Conservation (phyloP, 2,888 invertebrate genomes). For the Drosophila anomalata region DNA sequence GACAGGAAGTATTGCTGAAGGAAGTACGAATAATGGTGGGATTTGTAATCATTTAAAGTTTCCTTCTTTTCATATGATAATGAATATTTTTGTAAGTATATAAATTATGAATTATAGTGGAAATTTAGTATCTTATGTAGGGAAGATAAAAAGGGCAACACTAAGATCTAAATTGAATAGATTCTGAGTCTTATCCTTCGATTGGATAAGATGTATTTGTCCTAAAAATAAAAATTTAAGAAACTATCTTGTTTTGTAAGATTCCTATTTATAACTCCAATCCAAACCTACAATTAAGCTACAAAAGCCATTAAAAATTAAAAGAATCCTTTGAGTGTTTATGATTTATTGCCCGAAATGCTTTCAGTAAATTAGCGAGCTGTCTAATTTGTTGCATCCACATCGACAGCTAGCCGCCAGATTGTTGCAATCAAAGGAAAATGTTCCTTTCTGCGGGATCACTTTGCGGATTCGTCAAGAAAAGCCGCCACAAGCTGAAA, state of each 20-base stretch:
- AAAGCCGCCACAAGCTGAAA: constrained; percentile 21
- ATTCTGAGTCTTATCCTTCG: not conserved
- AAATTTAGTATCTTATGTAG: not conserved
- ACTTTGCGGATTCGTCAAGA: constrained; percentile 32
- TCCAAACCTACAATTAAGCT: not conserved
- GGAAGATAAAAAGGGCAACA: not conserved
- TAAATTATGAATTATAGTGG: not conserved
- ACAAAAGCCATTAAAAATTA: not conserved
- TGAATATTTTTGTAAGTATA: not conserved
- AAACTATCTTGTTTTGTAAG: too few relatives aligned
- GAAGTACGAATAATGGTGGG: not conserved
- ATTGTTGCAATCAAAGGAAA: constrained; percentile 42
- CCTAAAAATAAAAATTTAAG: too few relatives aligned
- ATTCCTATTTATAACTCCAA: not conserved
- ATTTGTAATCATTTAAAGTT: not conserved
- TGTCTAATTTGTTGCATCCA: constrained; percentile 35
- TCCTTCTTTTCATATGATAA: not conserved
- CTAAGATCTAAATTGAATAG: too few relatives aligned
- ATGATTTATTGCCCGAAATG: constrained; percentile 37
- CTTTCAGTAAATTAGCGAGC: constrained; percentile 41
- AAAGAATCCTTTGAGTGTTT: constrained; percentile 5
- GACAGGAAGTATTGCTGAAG: constrained; percentile 1
- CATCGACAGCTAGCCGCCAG: constrained; percentile 28
- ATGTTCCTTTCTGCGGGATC: constrained; percentile 38
- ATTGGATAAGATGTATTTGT: not conserved